A percentile compares a stretch with the other conserved stretches of the same genome.
phyloP scores from a whole-genome alignment of 1,140 invertebrate genomes.

The Drosophila busckii region DNA sequence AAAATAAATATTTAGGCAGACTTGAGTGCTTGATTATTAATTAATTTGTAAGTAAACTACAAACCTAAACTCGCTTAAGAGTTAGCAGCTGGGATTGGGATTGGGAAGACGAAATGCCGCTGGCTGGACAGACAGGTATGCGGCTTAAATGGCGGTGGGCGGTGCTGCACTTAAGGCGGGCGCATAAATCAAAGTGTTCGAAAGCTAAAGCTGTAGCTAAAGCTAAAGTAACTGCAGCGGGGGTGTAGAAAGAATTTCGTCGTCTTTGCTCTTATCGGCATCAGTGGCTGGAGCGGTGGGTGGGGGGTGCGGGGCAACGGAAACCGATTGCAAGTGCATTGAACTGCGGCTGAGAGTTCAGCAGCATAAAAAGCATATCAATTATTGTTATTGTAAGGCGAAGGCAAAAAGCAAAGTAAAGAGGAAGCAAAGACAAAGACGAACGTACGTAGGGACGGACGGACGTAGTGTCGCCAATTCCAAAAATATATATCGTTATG shows the following conservation, averaged over 20 bases:
- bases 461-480: constrained; percentile 32
- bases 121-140: too few species aligned
- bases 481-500: constrained; percentile 26
- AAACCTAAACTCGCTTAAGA: too few species aligned
- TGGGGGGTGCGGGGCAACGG: constrained; percentile 3
- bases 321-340: constrained; percentile 29
- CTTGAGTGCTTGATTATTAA: too few species aligned
- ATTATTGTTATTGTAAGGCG: constrained; percentile 59
- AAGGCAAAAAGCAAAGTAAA: too few species aligned
- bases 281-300: constrained; percentile 35
- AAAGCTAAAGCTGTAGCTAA: constrained; percentile 19
- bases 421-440: constrained; percentile 10
- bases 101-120: too few species aligned
- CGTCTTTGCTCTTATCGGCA: constrained; percentile 39
- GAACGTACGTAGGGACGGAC: constrained; percentile 22
- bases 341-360: constrained; percentile 28
- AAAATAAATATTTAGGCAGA: too few species aligned
- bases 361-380: constrained; percentile 49
- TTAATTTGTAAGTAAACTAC: too few species aligned
- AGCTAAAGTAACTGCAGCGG: too few species aligned
- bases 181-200: constrained; percentile 48
- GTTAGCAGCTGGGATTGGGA: too few species aligned
- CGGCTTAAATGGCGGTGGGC: constrained; percentile 26
- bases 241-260: background rate
- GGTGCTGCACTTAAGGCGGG: constrained; percentile 27